Conservation (phyloP, 2,888 invertebrate genomes). For the Helleia helle region DNA sequence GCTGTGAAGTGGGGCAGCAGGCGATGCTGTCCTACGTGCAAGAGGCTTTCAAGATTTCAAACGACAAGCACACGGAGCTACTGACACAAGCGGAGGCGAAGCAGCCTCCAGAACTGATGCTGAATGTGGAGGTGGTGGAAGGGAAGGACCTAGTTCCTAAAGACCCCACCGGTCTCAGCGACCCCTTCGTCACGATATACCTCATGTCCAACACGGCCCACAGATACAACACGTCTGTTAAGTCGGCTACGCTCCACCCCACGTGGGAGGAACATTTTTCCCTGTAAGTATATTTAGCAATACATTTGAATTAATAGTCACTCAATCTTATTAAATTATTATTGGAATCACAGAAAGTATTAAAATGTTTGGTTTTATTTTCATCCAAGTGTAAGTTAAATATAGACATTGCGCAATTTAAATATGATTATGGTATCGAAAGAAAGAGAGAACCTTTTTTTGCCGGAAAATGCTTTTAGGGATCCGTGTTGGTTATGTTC, state of each 20-base stretch:
- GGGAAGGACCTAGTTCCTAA: conserved; percentile 89
- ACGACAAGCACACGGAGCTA: conserved; percentile 82
- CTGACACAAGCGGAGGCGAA: conserved; percentile 82
- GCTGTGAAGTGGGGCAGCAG: conserved; percentile 79
- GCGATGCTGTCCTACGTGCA: conserved; percentile 83
- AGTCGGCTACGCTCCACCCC: conserved; percentile 90
- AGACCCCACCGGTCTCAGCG: conserved; percentile 94
- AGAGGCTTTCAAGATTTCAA: conserved; percentile 84
- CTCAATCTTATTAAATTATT: no score
- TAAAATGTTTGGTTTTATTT: no score
- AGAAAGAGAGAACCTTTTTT: no score
- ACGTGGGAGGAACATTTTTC: conserved; percentile 98
- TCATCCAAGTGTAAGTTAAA: neutral
- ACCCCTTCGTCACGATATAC: conserved; percentile 96
- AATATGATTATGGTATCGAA: no score
- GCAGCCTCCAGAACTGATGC: conserved; percentile 87
- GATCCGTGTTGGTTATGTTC: no score
- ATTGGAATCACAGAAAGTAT: no score
- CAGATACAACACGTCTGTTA: conserved; percentile 93
- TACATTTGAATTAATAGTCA: no score
- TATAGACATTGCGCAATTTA: neutral
- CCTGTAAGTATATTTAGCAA: conserved; percentile 77
- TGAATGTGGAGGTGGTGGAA: conserved; percentile 90
- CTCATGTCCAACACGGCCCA: conserved; percentile 84
- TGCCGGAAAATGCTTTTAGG: no score